These are phyloP conservation scores for Thalpophila matura DNA, from an alignment of 2,888 invertebrate species.

Conservation along the genomic window DNA sequence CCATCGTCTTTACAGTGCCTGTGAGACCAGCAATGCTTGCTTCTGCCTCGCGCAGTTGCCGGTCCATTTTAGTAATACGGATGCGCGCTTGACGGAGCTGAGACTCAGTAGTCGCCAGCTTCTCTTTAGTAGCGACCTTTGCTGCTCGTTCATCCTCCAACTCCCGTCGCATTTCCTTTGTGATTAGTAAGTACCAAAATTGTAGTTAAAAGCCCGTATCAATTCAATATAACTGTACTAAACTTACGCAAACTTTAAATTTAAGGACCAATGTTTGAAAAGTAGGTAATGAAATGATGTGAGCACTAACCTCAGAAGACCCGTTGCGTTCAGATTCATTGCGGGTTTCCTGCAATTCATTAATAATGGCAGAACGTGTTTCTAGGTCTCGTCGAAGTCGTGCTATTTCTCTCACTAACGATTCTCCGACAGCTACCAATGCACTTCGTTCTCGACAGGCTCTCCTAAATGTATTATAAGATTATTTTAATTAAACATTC, in stretches of 20 bases:
- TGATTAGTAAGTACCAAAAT: background rate
- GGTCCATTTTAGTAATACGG: conserved; percentile 84
- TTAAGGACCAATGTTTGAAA: background rate
- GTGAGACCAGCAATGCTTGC: conserved; percentile 84
- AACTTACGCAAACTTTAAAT: too few species aligned
- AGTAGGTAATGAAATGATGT: background rate
- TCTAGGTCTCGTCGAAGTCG: conserved; percentile 79
- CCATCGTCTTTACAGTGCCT: conserved; percentile 82
- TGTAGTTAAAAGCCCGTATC: too few species aligned
- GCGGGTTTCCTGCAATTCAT: conserved; percentile 69
- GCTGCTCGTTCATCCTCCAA: conserved; percentile 80
- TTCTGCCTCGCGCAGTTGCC: conserved; percentile 85
- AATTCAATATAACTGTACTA: too few species aligned
- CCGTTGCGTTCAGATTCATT: conserved; percentile 70
- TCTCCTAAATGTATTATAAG: conserved; percentile 72
- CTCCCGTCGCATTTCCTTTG: conserved; percentile 76
- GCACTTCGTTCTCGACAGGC: conserved; percentile 79
- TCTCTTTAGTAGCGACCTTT: conserved; percentile 76
- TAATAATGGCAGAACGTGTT: conserved; percentile 64
- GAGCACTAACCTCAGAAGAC: conserved; percentile 71
- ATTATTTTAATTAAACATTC: background rate
- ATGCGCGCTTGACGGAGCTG: conserved; percentile 80
- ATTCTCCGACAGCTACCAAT: conserved; percentile 80
- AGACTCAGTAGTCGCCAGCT: conserved; percentile 76
- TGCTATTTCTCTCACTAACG: conserved; percentile 82